These are phyloP conservation scores for Poeciliopsis prolifica DNA, from an alignment of 2,113 vertebrate species.

Conservation along the genomic window DNA sequence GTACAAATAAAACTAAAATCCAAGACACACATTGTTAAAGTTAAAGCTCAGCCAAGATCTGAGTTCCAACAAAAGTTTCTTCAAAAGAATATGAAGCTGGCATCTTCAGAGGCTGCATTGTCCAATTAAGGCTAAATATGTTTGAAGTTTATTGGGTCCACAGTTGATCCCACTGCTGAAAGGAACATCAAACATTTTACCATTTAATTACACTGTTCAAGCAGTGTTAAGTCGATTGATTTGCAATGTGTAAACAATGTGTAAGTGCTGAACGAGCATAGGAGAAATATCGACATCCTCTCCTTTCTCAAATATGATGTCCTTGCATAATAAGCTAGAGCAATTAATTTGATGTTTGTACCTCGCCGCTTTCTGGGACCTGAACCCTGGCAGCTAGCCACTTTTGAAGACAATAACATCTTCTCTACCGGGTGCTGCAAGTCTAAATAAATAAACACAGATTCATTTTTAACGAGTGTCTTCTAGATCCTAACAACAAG, in stretches of 20 bases:
- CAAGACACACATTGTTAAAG: not conserved
- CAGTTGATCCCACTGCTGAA: constrained; percentile 46
- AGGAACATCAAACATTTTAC: constrained; percentile 63
- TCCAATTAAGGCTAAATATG: constrained; percentile 35
- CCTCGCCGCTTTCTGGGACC: constrained; percentile 29
- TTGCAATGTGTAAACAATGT: constrained; percentile 67
- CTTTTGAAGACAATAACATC: constrained; percentile 31
- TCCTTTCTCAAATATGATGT: constrained; percentile 54
- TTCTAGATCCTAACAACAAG: constrained; percentile 20
- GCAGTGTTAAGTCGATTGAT: constrained; percentile 71
- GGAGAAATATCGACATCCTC: constrained; percentile 61
- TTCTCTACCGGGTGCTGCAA: constrained; percentile 15
- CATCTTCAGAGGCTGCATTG: not conserved
- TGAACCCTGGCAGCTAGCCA: constrained; percentile 31
- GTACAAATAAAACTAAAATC: not conserved
- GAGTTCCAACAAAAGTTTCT: not conserved
- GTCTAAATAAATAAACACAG: constrained; percentile 27
- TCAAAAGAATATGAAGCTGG: not conserved
- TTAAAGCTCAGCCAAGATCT: not conserved
- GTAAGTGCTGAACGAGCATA: constrained; percentile 60
- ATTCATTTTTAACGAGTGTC: constrained; percentile 32
- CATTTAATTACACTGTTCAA: constrained; percentile 68
- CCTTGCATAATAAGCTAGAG: constrained; percentile 37
- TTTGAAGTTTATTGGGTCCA: constrained; percentile 31
- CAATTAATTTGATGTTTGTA: constrained; percentile 61